Percentiles rank a stretch among this genome's conserved stretches.
phyloP scores from a whole-genome alignment of 2,888 invertebrate genomes.

The Saturnia pavonia region DNA sequence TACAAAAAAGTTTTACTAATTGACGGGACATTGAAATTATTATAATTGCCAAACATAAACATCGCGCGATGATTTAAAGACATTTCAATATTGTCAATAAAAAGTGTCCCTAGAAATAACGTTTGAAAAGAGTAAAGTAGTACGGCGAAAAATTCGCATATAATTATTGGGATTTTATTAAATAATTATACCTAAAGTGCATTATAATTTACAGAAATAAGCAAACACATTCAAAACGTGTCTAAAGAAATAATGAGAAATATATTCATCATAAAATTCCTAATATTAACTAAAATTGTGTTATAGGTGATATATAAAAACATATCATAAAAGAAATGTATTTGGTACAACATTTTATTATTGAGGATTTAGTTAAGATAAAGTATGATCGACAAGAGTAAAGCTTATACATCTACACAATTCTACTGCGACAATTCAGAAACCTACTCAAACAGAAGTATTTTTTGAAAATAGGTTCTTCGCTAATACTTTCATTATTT shows the following conservation, averaged over 20 bases:
- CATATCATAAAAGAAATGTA: background rate
- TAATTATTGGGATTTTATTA: background rate
- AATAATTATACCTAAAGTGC: background rate
- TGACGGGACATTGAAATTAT: too few relatives aligned
- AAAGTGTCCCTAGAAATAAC: background rate
- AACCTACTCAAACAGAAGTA: too few relatives aligned
- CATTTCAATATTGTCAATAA: background rate
- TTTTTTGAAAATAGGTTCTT: background rate
- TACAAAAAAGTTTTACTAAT: too few relatives aligned
- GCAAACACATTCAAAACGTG: background rate
- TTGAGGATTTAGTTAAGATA: too few relatives aligned
- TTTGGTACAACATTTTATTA: too few relatives aligned
- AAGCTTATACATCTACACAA: background rate
- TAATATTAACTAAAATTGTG: background rate
- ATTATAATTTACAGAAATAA: background rate
- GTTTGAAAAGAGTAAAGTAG: background rate
- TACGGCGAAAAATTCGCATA: background rate
- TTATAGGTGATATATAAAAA: too few relatives aligned
- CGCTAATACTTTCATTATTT: background rate
- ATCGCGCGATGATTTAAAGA: background rate
- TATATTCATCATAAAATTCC: background rate
- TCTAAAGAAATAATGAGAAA: background rate
- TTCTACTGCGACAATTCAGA: background rate
- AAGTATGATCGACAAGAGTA: background rate
- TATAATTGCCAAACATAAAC: background rate